Percentiles rank a stretch among this genome's conserved stretches.
These are phyloP conservation scores for Lutraria rhynchaena DNA, from an alignment of 1,140 invertebrate genomes.

Conservation along the genomic window DNA sequence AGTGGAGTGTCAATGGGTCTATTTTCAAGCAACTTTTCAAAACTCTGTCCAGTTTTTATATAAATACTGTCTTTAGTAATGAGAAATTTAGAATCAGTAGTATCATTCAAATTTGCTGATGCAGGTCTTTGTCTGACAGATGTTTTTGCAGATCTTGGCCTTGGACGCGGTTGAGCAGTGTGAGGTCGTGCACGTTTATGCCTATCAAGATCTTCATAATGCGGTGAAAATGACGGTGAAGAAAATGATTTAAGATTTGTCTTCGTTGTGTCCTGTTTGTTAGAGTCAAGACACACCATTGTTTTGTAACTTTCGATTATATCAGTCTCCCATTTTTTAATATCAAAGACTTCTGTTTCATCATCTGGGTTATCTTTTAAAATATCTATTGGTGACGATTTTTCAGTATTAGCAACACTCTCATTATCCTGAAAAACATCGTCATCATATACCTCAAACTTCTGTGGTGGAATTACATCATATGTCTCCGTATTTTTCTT, in stretches of 20 bases:
- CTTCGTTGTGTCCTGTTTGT: not conserved
- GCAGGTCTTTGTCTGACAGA: slow-evolving; percentile 13
- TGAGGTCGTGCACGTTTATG: slow-evolving; percentile 34
- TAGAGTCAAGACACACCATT: slow-evolving; percentile 16
- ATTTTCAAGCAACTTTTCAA: slow-evolving; percentile 52
- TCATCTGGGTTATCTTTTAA: slow-evolving; percentile 23
- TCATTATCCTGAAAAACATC: slow-evolving; percentile 44
- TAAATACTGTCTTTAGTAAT: slow-evolving; percentile 57
- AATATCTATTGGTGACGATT: slow-evolving; percentile 13
- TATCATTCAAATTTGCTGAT: slow-evolving; percentile 8
- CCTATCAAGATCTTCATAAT: not conserved
- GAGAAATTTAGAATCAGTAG: slow-evolving; percentile 32
- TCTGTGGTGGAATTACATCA: slow-evolving; percentile 16
- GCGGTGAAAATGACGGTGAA: slow-evolving; percentile 24
- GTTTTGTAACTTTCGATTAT: slow-evolving; percentile 58
- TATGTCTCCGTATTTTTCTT: not conserved
- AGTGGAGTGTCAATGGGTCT: slow-evolving; percentile 42
- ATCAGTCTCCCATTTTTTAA: slow-evolving; percentile 47
- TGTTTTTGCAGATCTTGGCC: not conserved
- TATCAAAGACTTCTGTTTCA: slow-evolving; percentile 43
- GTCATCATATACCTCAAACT: slow-evolving; percentile 31
- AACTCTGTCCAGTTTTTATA: slow-evolving; percentile 50
- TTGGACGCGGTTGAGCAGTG: slow-evolving; percentile 35
- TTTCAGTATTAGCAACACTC: not conserved
- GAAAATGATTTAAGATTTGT: slow-evolving; percentile 35